These are phyloP conservation scores for Epistrophe grossulariae DNA, from an alignment of 2,888 invertebrate genomes.

Conservation along the genomic window DNA sequence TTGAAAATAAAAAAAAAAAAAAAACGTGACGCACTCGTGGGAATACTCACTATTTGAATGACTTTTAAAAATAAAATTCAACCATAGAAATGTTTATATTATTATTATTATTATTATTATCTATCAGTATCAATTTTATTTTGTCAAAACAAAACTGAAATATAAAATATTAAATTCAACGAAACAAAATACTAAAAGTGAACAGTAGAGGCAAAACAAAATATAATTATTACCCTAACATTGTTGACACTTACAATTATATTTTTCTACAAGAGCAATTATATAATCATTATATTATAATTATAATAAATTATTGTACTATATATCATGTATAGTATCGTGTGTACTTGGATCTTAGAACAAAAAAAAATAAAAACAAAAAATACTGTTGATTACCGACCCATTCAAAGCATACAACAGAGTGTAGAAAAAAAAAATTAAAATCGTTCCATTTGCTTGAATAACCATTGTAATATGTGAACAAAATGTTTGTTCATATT, in stretches of 20 bases:
- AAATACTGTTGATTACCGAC: conserved; percentile 11
- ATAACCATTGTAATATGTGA: conserved; percentile 31
- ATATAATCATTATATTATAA: conserved; percentile 55
- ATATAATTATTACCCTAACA: conserved; percentile 55
- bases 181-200: conserved; percentile 47
- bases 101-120: conserved; percentile 63
- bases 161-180: conserved; percentile 41
- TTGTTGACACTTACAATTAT: conserved; percentile 75
- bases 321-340: conserved; percentile 40
- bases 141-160: conserved; percentile 14
- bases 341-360: conserved; percentile 41
- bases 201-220: conserved; percentile 43
- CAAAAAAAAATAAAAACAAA: neutral
- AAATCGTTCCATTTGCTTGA: conserved; percentile 55
- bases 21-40: neutral
- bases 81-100: conserved; percentile 33
- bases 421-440: conserved; percentile 15
- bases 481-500: conserved; percentile 14
- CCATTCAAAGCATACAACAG: conserved; percentile 20
- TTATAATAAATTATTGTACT: conserved; percentile 35
- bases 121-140: neutral
- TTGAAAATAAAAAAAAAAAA: neutral
- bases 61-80: conserved; percentile 21
- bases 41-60: neutral
- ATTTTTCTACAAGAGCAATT: conserved; percentile 75